These are phyloP conservation scores for Pinna nobilis DNA, from an alignment of 1,140 invertebrate species.

Conservation along the genomic window DNA sequence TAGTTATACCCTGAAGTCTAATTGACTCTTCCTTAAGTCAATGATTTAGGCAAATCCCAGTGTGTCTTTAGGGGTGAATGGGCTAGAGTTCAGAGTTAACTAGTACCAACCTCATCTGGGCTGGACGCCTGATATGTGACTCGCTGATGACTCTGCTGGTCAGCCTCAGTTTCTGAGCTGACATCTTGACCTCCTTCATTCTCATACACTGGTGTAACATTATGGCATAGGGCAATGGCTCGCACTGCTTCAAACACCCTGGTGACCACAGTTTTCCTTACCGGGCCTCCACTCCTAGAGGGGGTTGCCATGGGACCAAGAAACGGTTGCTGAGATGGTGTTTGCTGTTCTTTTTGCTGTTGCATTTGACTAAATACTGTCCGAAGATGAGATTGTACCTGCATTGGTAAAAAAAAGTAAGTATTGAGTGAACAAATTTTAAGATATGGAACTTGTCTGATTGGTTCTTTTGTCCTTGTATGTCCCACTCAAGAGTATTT, in stretches of 20 bases:
- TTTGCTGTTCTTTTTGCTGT: slow-evolving; percentile 19
- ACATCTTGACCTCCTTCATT: slow-evolving; percentile 69
- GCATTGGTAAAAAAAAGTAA: neutral
- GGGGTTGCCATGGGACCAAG: slow-evolving; percentile 44
- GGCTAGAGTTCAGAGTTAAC: too few species aligned
- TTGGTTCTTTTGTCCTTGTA: too few species aligned
- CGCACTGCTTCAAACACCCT: slow-evolving; percentile 93
- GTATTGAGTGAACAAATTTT: too few species aligned
- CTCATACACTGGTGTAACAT: slow-evolving; percentile 98
- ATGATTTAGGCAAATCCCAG: too few species aligned
- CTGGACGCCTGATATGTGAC: slow-evolving; percentile 91
- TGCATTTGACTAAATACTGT: slow-evolving; percentile 58
- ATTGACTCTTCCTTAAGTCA: too few species aligned
- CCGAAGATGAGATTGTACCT: slow-evolving; percentile 56
- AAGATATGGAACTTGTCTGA: too few species aligned
- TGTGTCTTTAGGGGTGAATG: too few species aligned
- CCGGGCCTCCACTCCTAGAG: slow-evolving; percentile 54
- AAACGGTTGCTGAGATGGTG: slow-evolving; percentile 35
- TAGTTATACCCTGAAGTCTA: too few species aligned
- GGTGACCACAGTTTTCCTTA: slow-evolving; percentile 80
- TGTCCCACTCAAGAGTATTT: neutral
- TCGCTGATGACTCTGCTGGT: slow-evolving; percentile 68
- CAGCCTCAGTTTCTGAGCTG: slow-evolving; percentile 68
- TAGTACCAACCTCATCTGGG: slow-evolving; percentile 90
- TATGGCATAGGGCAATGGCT: slow-evolving; percentile 97